Base-by-base conservation (phyloP, 2,113 vertebrate species). In the Cochlearius cochlearius region DNA sequence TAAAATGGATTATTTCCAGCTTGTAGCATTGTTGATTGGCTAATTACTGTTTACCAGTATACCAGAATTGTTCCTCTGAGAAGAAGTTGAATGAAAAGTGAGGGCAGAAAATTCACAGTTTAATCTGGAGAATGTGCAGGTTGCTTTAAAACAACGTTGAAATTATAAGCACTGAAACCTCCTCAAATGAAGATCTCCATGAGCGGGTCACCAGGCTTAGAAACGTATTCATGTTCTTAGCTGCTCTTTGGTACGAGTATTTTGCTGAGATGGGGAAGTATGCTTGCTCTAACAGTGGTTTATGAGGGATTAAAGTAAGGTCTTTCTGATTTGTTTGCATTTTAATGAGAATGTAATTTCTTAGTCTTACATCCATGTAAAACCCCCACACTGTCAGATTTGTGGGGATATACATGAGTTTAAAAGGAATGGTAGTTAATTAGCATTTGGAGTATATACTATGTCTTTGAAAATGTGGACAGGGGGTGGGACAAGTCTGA, bases 271-370 rank as follows among this genome's bases (percentile, higher is more conserved):
- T 27, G 68, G 64, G 68, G 69, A 80, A 80, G 49, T 43, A 36
- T 30, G 13, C 59, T 84, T 92, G 63, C 76, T 84, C 86, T 88
- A 76, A n/a, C 76, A 76, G 77, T 80, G 38, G 38, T 93, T 95
- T 96, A 47, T 67, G 73, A 86, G 36, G 71, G 80, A 67, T 95
- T 95, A 91, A 94, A 75, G 53, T 68, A 60, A 64, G 77, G 32
- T 58, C 43, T 87, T 92, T 73, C 86, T 95, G 74, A 59, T 91
- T 92, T 95, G 82, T 86, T 92, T 95, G 81, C 78, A 94, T 92
- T 95, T 95, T 94, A 94, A 92, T 82, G 49, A 94, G 62, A 86
- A 90, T 76, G 58, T 92, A 92, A 82, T 78, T 92, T 94, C 74
- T 68, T 92, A 49, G 73, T 85, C 73, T 89, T 85, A 84, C 75